These are phyloP conservation scores for Rhynchopsitta pachyrhyncha DNA, from an alignment of 2,113 vertebrate genomes.

Conservation along the genomic window DNA sequence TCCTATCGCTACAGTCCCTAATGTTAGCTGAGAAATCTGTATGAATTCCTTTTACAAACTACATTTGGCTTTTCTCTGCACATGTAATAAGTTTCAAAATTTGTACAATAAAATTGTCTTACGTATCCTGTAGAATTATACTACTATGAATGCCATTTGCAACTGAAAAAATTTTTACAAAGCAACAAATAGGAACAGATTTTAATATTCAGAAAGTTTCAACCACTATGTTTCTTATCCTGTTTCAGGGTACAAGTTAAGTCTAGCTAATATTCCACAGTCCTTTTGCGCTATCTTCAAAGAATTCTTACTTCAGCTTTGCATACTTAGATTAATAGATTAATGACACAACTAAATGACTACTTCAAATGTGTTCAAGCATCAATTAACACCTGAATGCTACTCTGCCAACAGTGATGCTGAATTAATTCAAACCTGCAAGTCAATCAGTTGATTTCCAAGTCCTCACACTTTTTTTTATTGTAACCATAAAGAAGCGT, in stretches of 20 bases:
- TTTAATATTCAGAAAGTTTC: not conserved
- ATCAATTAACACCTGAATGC: not conserved
- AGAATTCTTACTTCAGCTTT: not conserved
- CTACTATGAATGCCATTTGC: not conserved
- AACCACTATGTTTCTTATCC: not conserved
- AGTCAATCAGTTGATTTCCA: not conserved
- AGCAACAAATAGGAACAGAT: not conserved
- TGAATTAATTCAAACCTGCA: not conserved
- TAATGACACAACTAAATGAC: not conserved
- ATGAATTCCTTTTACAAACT: not conserved
- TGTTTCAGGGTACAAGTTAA: not conserved
- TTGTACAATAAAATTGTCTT: not conserved
- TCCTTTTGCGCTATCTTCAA: not conserved
- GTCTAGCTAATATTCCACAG: not conserved
- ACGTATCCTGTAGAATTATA: not conserved
- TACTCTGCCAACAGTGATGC: not conserved
- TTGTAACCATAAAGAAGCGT: rapidly evolving
- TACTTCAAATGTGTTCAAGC: not conserved
- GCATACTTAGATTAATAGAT: not conserved
- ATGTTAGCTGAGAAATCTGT: not conserved
- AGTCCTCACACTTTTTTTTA: not conserved
- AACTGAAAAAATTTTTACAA: not conserved
- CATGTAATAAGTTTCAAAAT: not conserved
- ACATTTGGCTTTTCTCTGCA: not conserved
- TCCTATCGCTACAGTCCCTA: not conserved